Evolutionary conservation across 2,797 vertebrate genomes (phyloP), one percentile per base, ranked within the genome.

Genomic region (Onychomys torridus): DNA sequence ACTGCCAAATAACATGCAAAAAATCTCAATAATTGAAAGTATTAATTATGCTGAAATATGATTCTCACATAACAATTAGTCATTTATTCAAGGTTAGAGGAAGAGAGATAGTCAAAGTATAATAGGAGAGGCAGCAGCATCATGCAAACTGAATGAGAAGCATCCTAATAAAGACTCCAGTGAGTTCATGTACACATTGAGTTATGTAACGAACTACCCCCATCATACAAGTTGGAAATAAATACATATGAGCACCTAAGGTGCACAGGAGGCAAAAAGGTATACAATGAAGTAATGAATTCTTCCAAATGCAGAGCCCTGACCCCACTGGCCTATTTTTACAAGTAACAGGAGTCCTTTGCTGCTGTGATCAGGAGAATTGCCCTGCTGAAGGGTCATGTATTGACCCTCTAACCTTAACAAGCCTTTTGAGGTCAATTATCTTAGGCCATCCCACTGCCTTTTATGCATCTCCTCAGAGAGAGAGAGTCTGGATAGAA

Each of bases 1-100:
- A 92, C 40, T 49, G 65, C 14, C 43, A 5, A 81, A 89, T 65
- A 77, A 81, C 91, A 67, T 25, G 69, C 14, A 76, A 69, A 10
- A 90, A 90, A 84, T 52, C 37, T 95, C 63, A 90, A 95, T 52
- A 55, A 89, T 21, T 93, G 67, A 78, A 73, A 93, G 19, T 37
- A 87, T 46, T 84, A 81, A 91, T 29, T 75, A 59, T 96, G 19
- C n/a, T 86, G 37, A 94, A 75, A 32, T 65, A 32, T 21, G 57
- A 73, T 37, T 14, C 14, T 52, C 78, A 11, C 5, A 19, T 71
- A 78, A 90, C 4, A 75, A 63, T 55, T 7, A 86, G 6, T 17
- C 32, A 46, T 79, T 85, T n/a, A 43, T 16, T 27, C 75, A 67
- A 46, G 37, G 52, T 94, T 65, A 32, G 29, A 37, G 27, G 14